Conservation (phyloP, 2,113 vertebrate species). For the Mixornis gularis region DNA sequence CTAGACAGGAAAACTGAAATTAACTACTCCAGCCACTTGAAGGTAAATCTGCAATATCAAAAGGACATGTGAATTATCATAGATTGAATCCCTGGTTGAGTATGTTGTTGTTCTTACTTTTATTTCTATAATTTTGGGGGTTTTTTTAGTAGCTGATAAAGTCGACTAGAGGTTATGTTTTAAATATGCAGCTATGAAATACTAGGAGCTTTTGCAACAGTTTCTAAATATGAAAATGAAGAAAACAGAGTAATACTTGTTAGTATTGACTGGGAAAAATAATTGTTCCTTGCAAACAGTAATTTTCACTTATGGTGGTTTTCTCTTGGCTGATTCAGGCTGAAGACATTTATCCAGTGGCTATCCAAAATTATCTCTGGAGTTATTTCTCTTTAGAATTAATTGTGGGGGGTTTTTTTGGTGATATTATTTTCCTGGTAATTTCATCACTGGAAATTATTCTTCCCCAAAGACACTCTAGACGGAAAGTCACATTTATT, state of each 20-base stretch:
- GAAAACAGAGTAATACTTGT: neutral
- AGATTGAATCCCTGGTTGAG: neutral
- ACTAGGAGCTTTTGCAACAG: neutral
- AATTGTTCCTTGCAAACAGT: neutral
- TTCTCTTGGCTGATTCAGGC: neutral
- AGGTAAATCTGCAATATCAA: neutral
- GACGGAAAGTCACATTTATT: neutral
- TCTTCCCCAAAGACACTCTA: neutral
- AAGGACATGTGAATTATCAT: neutral
- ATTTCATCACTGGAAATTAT: neutral
- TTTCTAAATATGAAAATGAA: neutral
- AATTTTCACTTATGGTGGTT: neutral
- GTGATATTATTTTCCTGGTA: neutral
- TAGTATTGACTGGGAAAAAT: neutral
- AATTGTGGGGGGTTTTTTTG: neutral
- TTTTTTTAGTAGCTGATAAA: neutral
- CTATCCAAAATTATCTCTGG: neutral
- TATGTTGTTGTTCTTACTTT: neutral
- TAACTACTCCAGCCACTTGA: neutral
- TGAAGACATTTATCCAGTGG: neutral
- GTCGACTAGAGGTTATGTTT: accelerated
- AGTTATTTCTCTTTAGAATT: neutral
- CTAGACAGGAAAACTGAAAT: neutral
- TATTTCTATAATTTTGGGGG: neutral
- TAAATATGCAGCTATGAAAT: neutral